Conservation (phyloP, 2,888 invertebrate genomes). For the Diarsia rubi region DNA sequence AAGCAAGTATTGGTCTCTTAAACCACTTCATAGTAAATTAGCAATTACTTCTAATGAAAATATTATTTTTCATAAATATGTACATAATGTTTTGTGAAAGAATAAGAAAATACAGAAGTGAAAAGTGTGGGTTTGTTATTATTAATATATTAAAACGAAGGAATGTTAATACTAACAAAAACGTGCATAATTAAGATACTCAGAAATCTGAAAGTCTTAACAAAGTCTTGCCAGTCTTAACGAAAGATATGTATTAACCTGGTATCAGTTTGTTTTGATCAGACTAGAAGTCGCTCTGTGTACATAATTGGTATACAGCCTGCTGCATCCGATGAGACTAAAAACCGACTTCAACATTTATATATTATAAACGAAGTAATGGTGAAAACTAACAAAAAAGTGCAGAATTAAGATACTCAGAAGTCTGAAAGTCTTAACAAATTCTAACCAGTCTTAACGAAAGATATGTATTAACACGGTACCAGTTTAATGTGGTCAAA, state of each 20-base stretch:
- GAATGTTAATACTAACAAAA: not conserved
- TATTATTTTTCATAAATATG: conserved; percentile 58
- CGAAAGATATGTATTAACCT: not conserved
- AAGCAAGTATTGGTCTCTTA: no score
- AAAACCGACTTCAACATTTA: not conserved
- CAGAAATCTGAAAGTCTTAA: not conserved
- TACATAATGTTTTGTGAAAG: conserved; percentile 39
- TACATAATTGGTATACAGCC: not conserved
- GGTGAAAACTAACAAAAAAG: no score
- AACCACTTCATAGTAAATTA: no score
- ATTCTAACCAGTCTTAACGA: no score
- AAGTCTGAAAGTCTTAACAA: no score
- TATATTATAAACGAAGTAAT: no score
- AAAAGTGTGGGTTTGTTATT: not conserved
- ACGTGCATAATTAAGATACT: not conserved
- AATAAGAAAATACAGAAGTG: conserved; percentile 20
- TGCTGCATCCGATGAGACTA: not conserved
- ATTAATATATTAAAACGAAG: not conserved
- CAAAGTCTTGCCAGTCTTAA: no score
- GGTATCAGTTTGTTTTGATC: not conserved
- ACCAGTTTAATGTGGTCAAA: no score
- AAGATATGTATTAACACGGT: not conserved
- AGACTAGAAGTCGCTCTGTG: not conserved
- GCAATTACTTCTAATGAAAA: no score
- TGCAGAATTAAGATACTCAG: no score